A percentile compares a stretch with the other conserved stretches of the same genome.
phyloP scores from a whole-genome alignment of 2,113 vertebrate species.

The Parotia lawesii region DNA sequence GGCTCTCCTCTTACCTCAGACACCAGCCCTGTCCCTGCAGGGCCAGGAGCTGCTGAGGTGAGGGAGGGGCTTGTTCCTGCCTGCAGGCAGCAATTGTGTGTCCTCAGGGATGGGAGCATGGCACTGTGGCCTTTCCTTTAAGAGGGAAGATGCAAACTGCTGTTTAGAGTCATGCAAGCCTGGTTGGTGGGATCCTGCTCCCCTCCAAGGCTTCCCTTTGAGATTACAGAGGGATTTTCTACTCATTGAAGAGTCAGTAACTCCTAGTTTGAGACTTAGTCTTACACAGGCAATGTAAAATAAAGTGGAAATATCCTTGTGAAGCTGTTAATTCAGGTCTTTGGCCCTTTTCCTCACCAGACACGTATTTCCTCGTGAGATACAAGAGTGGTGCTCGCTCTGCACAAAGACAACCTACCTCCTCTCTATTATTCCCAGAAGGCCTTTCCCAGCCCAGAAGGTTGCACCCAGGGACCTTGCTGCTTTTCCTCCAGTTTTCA shows the following conservation, averaged over 20 bases:
- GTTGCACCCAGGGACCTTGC: background rate
- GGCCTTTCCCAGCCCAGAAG: background rate
- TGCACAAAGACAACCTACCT: background rate
- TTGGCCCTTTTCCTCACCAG: background rate
- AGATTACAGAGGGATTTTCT: conserved; percentile 5
- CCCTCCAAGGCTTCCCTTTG: background rate
- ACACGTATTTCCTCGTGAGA: background rate
- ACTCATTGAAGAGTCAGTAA: background rate
- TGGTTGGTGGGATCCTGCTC: background rate
- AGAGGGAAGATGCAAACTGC: background rate
- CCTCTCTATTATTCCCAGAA: background rate
- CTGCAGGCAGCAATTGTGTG: background rate
- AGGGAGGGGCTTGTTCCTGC: background rate
- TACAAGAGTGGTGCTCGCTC: background rate
- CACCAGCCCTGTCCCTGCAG: background rate
- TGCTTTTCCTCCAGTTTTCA: background rate
- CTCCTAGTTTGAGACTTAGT: background rate
- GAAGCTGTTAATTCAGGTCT: background rate
- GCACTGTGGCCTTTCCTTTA: background rate
- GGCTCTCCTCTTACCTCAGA: background rate
- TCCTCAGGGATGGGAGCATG: fast-evolving
- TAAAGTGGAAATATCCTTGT: background rate
- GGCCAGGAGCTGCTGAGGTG: background rate
- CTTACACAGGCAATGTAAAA: background rate
- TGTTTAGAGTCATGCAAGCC: background rate